Conservation (phyloP, 2,797 vertebrate genomes). For the Serranus cabrilla region DNA sequence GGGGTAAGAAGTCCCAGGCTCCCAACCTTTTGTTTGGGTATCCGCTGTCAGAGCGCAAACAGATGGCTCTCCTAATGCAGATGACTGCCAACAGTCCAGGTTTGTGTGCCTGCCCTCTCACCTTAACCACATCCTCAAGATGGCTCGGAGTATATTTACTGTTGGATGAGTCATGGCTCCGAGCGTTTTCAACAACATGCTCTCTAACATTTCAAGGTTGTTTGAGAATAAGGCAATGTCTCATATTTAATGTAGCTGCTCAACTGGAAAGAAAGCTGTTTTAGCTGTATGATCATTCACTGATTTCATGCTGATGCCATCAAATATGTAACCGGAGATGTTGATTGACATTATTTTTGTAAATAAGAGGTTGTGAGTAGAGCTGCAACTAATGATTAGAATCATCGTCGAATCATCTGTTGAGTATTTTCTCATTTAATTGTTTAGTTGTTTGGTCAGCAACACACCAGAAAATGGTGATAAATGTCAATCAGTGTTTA, state of each 20-base stretch:
- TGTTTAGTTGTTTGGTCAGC: no score
- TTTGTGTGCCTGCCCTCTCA: slow-evolving; percentile 69
- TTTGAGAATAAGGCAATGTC: slow-evolving; percentile 3
- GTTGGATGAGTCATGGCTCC: slow-evolving; percentile 43
- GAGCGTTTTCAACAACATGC: neutral
- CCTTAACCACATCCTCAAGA: slow-evolving; percentile 37
- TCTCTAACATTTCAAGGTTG: slow-evolving; percentile 21
- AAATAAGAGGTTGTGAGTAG: neutral
- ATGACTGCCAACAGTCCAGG: slow-evolving; percentile 99
- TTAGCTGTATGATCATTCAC: neutral
- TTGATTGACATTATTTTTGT: neutral
- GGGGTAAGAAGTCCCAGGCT: slow-evolving; percentile 94
- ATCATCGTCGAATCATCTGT: no score
- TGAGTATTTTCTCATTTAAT: no score
- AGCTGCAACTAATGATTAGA: no score
- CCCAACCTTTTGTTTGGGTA: slow-evolving; percentile 98
- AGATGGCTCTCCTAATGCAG: slow-evolving; percentile 99
- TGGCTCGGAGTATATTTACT: slow-evolving; percentile 30
- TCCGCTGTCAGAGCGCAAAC: slow-evolving; percentile 97
- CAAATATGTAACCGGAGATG: neutral
- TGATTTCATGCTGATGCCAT: neutral
- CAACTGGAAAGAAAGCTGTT: neutral
- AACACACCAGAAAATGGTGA: no score
- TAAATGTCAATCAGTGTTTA: no score
- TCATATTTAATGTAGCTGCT: slow-evolving; percentile 1